phyloP scores from a whole-genome alignment of 2,797 vertebrate species.

The Cuniculus paca region DNA sequence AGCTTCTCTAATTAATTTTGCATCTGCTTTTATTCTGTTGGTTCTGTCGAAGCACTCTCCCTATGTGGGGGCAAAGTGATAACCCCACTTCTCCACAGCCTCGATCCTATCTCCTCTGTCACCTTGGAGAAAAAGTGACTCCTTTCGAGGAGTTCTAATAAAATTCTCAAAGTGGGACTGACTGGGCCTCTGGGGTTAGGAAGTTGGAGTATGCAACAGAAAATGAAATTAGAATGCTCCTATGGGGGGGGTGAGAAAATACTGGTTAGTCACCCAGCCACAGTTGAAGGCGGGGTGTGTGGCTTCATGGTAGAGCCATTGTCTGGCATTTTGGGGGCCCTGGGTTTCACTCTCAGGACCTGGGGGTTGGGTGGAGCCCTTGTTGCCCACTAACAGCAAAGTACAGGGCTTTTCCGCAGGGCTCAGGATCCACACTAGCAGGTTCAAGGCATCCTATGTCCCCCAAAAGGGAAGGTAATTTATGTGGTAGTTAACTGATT shows the following conservation, averaged over 20 bases:
- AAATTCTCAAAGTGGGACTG: not conserved
- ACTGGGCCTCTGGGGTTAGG: not conserved
- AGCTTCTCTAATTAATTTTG: constrained; percentile 22
- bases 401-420: not conserved
- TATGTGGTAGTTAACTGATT: not conserved
- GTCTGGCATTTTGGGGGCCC: not conserved
- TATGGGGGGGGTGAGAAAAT: not conserved
- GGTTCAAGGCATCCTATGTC: not conserved
- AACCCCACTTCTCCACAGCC: not conserved
- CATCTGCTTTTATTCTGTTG: not conserved
- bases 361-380: not conserved
- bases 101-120: not conserved
- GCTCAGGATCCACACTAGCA: not conserved
- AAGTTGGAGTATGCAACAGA: not conserved
- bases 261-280: not conserved
- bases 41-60: not conserved
- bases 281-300: not conserved
- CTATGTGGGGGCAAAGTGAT: not conserved
- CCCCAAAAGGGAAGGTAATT: not conserved
- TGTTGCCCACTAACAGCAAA: not conserved
- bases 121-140: not conserved
- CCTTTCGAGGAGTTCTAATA: not conserved
- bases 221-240: not conserved
- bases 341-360: not conserved
- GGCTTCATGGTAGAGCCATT: not conserved